Evolutionary conservation across 2,113 vertebrate species (phyloP).

Genomic region (Stegastes partitus): DNA sequence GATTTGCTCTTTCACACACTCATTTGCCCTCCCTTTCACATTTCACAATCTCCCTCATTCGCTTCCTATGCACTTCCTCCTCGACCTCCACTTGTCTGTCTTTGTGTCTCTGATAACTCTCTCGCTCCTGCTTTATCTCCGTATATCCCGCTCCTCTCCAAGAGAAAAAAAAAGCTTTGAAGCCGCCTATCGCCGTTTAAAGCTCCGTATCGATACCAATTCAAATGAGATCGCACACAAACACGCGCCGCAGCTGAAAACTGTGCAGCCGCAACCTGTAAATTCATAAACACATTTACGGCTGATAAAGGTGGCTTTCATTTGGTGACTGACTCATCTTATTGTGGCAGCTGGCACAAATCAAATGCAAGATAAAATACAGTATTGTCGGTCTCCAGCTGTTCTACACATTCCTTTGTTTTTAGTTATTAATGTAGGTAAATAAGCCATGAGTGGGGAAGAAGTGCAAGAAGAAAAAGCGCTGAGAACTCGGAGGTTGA

Average conservation of each 20-base stretch:
- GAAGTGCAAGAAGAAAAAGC: constrained; percentile 20
- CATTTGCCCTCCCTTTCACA: constrained; percentile 66
- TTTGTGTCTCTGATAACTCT: constrained; percentile 58
- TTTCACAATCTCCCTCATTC: constrained; percentile 61
- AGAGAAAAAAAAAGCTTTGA: constrained; percentile 54
- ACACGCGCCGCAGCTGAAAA: background rate
- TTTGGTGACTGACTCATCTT: constrained; percentile 21
- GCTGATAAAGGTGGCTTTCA: constrained; percentile 58
- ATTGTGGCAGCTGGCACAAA: constrained; percentile 25
- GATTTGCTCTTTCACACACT: constrained; percentile 77
- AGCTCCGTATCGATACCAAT: constrained; percentile 24
- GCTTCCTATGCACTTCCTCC: constrained; percentile 69
- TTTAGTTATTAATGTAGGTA: constrained; percentile 23
- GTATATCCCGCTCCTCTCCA: constrained; percentile 21
- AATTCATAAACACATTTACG: constrained; percentile 52
- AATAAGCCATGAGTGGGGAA: background rate
- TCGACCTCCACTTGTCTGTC: constrained; percentile 68
- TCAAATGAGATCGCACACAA: constrained; percentile 16
- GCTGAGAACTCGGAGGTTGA: constrained; percentile 61
- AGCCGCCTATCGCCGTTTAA: constrained; percentile 38
- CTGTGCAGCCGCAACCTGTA: constrained; percentile 38
- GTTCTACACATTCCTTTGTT: constrained; percentile 39
- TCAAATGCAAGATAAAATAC: constrained; percentile 33
- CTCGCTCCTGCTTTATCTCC: constrained; percentile 28
- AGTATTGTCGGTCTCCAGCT: constrained; percentile 19